Evolutionary conservation across 2,113 vertebrate species (phyloP).

Genomic region (Tachuris rubrigastra): DNA sequence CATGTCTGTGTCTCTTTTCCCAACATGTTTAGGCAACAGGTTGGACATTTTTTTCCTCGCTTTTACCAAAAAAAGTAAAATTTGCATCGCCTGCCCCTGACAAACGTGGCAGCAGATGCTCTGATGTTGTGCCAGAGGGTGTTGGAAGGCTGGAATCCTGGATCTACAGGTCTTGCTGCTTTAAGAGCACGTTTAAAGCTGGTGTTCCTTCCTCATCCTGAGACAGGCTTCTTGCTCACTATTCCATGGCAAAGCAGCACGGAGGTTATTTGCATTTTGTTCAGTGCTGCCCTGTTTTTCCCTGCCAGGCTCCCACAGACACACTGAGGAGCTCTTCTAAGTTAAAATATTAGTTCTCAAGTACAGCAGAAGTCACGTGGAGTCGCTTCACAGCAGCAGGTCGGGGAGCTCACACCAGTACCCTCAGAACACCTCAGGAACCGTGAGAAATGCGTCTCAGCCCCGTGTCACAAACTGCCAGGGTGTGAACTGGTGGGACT

Average conservation of each 20-base stretch:
- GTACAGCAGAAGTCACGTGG: neutral
- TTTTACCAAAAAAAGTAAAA: neutral
- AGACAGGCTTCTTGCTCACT: neutral
- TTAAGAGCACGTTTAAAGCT: neutral
- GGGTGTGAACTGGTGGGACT: rapidly evolving
- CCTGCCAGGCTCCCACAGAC: neutral
- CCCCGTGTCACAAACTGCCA: too few species aligned
- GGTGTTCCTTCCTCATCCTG: neutral
- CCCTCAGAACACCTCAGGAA: neutral
- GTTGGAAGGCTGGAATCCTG: neutral
- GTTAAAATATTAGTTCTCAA: neutral
- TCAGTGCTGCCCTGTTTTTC: neutral
- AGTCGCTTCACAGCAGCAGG: neutral
- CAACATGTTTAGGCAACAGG: neutral
- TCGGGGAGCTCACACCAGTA: neutral
- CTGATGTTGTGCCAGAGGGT: neutral
- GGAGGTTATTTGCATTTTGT: neutral
- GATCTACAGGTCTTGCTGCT: neutral
- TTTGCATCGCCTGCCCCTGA: neutral
- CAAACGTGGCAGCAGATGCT: neutral
- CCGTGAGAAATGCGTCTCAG: rapidly evolving
- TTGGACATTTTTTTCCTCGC: neutral
- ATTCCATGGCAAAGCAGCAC: rapidly evolving
- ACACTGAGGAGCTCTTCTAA: neutral
- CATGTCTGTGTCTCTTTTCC: neutral